Base-by-base conservation (phyloP, 2,888 invertebrate genomes). In the Rhorus exstirpatorius region DNA sequence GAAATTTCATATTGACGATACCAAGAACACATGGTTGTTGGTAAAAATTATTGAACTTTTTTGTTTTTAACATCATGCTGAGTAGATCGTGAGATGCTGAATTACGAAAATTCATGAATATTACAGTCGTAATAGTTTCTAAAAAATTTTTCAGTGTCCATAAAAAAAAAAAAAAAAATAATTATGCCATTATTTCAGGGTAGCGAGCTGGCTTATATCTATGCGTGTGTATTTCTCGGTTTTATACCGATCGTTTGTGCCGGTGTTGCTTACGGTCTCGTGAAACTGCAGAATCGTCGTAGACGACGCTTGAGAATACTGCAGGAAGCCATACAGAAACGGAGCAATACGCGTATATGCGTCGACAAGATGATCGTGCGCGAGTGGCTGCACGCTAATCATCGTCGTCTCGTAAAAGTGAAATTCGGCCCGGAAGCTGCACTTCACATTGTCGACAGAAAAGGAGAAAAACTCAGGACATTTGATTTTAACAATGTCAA, bases 131-230 rank as follows among this genome's bases (percentile, higher is more conserved):
- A 38, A 38, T 38, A 3, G 35, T 35, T 35, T 14, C 35, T 0
- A 10, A 6, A 35, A 35, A 17, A 24, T 53, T 60, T 58, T 2
- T 10, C 3, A 24, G 7, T 41, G 19, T 21, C 19, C 1, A 17
- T 31, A 49, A 19, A 12, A 0, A 46, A n/a, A 2, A 41, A 6
- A 17, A 49, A 49, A 19, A 12, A 0, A 46, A n/a, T 6, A 41
- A 38, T 61, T 51, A 14, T 67, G 21, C 26, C 77, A 67, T 84
- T 75, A 60, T 93, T 94, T 31, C 94, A 98, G 95, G 99, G 99
- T 21, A 99, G 98, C 89, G 99, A 99, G 93, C 94, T 99, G 78
- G 97, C 98, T n/a, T 99, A 98, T 94, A 99, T 99, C 89, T 98
- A 98, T 93, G 97, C 97, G 0, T 99, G 99, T 91, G 95, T 99